Evolutionary conservation across 2,797 vertebrate genomes (phyloP).

Genomic region (Adrianichthys oophorus): DNA sequence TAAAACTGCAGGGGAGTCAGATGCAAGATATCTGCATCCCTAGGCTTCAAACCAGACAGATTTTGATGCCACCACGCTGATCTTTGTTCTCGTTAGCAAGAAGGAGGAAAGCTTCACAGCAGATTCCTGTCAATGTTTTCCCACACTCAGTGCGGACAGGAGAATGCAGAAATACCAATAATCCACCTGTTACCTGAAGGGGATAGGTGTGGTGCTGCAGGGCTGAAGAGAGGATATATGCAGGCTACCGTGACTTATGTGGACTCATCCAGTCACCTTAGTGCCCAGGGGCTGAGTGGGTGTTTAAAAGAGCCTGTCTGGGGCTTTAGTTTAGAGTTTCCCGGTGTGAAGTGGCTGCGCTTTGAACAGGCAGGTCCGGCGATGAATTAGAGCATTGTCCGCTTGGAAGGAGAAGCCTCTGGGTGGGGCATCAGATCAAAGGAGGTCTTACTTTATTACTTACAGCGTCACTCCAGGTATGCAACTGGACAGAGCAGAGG

Average conservation of each 20-base stretch:
- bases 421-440: conserved; percentile 81
- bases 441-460: conserved; percentile 74
- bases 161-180: conserved; percentile 67
- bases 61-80: neutral
- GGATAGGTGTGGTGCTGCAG: conserved; percentile 71
- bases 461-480: conserved; percentile 70
- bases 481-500: conserved; percentile 66
- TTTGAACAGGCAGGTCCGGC: conserved; percentile 76
- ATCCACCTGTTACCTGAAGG: conserved; percentile 71
- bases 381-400: conserved; percentile 79
- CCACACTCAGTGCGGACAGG: conserved; percentile 26
- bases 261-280: conserved; percentile 76
- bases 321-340: conserved; percentile 73
- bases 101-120: neutral
- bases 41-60: neutral
- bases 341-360: conserved; percentile 54
- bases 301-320: conserved; percentile 70
- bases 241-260: conserved; percentile 74
- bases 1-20: conserved; percentile 10
- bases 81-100: neutral
- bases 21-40: neutral
- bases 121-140: conserved; percentile 35
- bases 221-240: conserved; percentile 63
- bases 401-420: conserved; percentile 61
- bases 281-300: conserved; percentile 68